Conservation (phyloP, 2,797 vertebrate species). For the Coracias cyanogaster region DNA sequence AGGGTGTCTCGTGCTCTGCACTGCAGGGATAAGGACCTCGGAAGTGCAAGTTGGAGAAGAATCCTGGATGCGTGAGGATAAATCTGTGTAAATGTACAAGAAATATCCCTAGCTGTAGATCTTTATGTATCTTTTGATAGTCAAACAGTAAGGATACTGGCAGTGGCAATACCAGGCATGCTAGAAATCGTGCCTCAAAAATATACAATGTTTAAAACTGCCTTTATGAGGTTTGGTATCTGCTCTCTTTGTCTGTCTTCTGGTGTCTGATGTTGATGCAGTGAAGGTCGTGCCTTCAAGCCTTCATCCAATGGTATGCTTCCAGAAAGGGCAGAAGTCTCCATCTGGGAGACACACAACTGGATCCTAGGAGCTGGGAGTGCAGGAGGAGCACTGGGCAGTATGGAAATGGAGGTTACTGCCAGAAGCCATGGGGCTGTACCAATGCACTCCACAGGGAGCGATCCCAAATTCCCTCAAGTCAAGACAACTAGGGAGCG, state of each 20-base stretch:
- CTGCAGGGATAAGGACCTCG: neutral
- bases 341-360: neutral
- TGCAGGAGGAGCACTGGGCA: neutral
- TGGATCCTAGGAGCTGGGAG: neutral
- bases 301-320: neutral
- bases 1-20: rapidly evolving
- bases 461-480: neutral
- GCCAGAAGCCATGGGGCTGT: neutral
- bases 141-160: neutral
- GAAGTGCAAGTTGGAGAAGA: neutral
- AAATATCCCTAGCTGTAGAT: neutral
- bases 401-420: rapidly evolving
- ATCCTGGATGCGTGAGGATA: neutral
- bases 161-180: neutral
- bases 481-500: rapidly evolving
- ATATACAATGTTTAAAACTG: neutral
- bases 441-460: neutral
- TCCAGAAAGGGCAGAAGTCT: neutral
- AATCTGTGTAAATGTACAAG: neutral
- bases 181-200: neutral
- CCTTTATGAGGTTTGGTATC: neutral
- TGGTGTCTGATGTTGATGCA: neutral
- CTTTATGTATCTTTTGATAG: neutral
- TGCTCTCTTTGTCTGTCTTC: neutral
- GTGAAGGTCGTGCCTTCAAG: neutral